phyloP scores from a whole-genome alignment of 2,888 invertebrate species.

The Gonocerus acuteangulatus region DNA sequence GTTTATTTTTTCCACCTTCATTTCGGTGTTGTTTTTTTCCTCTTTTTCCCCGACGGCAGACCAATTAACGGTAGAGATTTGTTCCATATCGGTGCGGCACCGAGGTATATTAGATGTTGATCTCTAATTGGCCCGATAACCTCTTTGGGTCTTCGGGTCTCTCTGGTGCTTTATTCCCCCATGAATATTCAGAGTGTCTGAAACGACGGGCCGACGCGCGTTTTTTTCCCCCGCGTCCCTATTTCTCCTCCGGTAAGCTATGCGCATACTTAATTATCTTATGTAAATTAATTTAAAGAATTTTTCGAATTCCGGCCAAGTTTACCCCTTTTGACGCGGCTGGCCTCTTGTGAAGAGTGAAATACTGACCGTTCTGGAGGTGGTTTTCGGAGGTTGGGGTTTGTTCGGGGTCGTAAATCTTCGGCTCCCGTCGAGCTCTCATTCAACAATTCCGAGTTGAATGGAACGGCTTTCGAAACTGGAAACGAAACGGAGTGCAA shows the following conservation, averaged over 20 bases:
- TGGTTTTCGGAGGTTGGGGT: background rate
- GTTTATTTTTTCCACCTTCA: too few species aligned
- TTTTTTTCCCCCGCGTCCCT: background rate
- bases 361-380: constrained; percentile 8
- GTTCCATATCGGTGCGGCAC: background rate
- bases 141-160: background rate
- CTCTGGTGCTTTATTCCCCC: background rate
- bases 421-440: background rate
- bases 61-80: constrained; percentile 11
- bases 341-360: background rate
- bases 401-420: background rate
- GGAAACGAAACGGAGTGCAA: too few species aligned
- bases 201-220: background rate
- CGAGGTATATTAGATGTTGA: constrained; percentile 6
- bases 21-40: too few species aligned
- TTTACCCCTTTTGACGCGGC: background rate
- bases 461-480: background rate
- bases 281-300: constrained; percentile 22
- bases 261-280: constrained; percentile 23
- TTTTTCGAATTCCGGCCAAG: constrained; percentile 3
- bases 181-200: constrained; percentile 7
- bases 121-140: background rate
- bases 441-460: background rate
- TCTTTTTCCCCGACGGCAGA: too few species aligned
- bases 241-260: background rate